Base-by-base conservation (phyloP, 2,888 invertebrate genomes). In the Biston betularia region DNA sequence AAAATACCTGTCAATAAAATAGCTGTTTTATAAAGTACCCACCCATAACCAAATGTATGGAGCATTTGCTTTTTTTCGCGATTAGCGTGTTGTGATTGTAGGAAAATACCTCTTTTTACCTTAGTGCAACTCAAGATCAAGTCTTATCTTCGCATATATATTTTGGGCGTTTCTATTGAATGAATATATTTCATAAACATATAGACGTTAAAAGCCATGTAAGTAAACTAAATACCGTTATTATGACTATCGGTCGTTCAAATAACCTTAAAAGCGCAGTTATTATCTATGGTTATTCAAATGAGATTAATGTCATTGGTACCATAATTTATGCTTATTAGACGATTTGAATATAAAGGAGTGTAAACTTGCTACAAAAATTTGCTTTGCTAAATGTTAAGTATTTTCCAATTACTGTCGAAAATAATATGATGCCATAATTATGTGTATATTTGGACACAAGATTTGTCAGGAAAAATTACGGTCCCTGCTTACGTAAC, bases 271-370 rank as follows among this genome's bases (percentile, higher is more conserved):
- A 64, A 57, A 50, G 52, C 42, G 42, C 50, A 44, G 48, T 60
- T 54, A 66, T 61, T 45, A 53, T 61, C 67, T 65, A 68, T 65
- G 52, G 54, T 54, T 55, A 65, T 65, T 62, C 65, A 53, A 68
- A 70, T 56, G 49, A 60, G 53, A 65, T 63, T 68, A 65, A 63
- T 54, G 50, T 59, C 58, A 67, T 14, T 67, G 55, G 35, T 44
- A 60, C 34, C 58, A 55, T 60, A 68, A 68, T 59, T 50, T 68
- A 63, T 56, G 59, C 57, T 56, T 58, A 60, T 50, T 55, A 55
- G 38, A n/a, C 55, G 33, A 55, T 67, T 63, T 50, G 49, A 44
- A 63, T 68, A 61, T 59, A 64, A 54, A 63, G 42, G 15, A 42
- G 60, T 53, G 52, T 52, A 35, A 15, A 48, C 48, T 44, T 45